Evolutionary conservation across 2,797 vertebrate genomes (phyloP), one percentile per base, ranked within the genome.

Genomic region (Moxostoma hubbsi): DNA sequence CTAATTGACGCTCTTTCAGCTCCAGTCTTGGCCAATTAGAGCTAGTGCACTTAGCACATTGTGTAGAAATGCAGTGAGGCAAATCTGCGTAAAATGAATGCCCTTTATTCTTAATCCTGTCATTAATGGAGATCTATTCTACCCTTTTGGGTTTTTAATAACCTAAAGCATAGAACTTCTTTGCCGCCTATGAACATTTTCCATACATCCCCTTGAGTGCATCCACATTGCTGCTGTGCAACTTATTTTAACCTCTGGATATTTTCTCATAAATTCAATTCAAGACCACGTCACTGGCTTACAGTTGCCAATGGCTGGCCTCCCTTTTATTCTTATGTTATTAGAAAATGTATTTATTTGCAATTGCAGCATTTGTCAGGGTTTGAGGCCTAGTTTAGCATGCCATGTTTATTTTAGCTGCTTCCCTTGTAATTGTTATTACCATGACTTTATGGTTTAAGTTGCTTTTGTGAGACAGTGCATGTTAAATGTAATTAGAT

Each of bases 51-150:
- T 79, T 82, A 71, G 66, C 54, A 6, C 51, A 49, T 57, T 49
- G 72, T 11, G 58, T 64, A 1, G 43, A 67, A 63, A 69, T 43
- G 70, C 77, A 80, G 75, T 61, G 71, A 77, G 75, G 84, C 72
- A 77, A 74, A 83, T 75, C 72, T 49, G 62, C 16, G 51, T 67
- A 45, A 80, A 57, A 75, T 75, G 67, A 81, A 82, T 72, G 75
- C 55, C 75, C 43, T 70, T 78, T 78, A 59, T 61, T 78, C 81
- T 75, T 85, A 85, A 85, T 81, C 84, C 81, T 65, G 79, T 83
- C 81, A 85, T 83, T 85, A 85, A 75, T 15, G 10, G 12, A 81
- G 75, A 81, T 64, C 66, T 55, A 71, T 81, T 81, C 51, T 80
- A 72, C n/a, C 51, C 62, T 46, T 73, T 61, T 61, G 43, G 75